Base-by-base conservation (phyloP, 2,888 invertebrate species). In the Trilocha varians region DNA sequence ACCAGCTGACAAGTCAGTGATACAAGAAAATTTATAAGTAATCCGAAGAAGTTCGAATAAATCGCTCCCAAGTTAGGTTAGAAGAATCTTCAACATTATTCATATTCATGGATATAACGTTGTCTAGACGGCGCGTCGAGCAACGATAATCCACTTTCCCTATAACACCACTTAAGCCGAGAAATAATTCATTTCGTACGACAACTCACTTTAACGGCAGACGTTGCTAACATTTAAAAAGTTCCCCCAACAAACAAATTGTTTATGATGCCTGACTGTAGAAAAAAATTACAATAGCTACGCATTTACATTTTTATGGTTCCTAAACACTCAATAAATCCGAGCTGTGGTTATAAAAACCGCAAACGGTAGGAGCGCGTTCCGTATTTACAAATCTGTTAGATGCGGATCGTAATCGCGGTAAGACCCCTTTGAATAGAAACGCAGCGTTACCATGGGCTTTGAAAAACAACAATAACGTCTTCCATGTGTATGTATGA, bases 381-480 rank as follows among this genome's bases (percentile, higher is more conserved):
- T 56, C 62, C 56, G 65, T 56, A 55, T 50, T 57, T 62, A 66
- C 70, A 70, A 79, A 78, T 78, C 74, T 75, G 67, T 64, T 61
- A 59, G 63, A 68, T 53, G 65, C 65, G 59, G 53, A 58, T 60
- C 58, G 66, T 66, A 67, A 58, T 62, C 63, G 52, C 56, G 37
- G 17, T 17, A 37, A 44, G 42, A 39, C 46, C 73, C 78, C 67
- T 78, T 78, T 73, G 66, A 66, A 67, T 57, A 52, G 62, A 70
- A 72, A 66, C 64, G 62, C 65, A 63, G 64, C 66, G 58, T 57
- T 59, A 54, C 61, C 56, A 54, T 47, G 57, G 67, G 72, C 78
- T 79, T 82, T 79, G 74, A 73, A 76, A 78, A 82, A 83, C 80
- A 84, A 84, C 83, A 84, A 84, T 84, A 78, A 74, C 71, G 69